A percentile compares a stretch with the other conserved stretches of the same genome.
phyloP scores from a whole-genome alignment of 2,113 vertebrate species.

The Podocnemis expansa region DNA sequence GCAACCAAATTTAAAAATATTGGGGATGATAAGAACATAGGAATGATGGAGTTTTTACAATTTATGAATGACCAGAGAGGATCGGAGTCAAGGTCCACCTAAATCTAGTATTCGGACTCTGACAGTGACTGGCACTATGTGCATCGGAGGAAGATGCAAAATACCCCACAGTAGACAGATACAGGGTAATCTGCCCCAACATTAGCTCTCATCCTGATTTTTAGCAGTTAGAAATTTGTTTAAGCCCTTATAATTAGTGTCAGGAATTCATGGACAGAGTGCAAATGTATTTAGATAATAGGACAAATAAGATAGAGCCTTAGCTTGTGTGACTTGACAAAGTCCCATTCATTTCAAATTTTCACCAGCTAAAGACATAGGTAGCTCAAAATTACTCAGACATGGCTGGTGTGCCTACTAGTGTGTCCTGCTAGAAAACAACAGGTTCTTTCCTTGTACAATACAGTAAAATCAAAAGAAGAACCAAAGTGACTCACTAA shows the following conservation, averaged over 20 bases:
- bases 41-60: constrained; percentile 48
- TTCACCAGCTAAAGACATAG: neutral
- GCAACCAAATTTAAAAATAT: neutral
- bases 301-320: neutral
- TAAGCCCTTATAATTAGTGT: neutral
- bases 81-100: neutral
- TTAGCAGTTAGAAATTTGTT: neutral
- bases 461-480: neutral
- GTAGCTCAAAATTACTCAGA: neutral
- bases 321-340: neutral
- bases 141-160: neutral
- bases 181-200: neutral
- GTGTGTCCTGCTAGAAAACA: too few relatives aligned
- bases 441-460: neutral
- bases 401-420: neutral
- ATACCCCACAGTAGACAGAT: neutral
- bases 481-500: neutral
- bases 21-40: neutral
- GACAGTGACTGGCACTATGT: neutral
- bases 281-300: neutral
- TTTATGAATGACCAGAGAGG: neutral
- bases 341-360: neutral
- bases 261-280: neutral
- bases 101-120: neutral
- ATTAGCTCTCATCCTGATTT: neutral